These are phyloP conservation scores for Polydrusus pterygomalis DNA, from an alignment of 2,888 invertebrate species.

Conservation along the genomic window DNA sequence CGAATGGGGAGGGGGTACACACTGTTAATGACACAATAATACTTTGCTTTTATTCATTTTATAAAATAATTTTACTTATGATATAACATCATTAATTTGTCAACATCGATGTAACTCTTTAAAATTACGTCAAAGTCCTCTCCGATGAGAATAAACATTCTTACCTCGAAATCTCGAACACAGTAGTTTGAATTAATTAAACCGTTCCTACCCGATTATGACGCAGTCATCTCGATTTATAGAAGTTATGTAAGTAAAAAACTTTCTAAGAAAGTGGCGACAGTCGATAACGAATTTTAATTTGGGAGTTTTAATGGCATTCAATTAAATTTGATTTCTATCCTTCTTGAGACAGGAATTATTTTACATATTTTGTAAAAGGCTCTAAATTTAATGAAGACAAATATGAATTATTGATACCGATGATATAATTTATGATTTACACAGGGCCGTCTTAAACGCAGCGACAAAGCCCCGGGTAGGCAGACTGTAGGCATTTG, in stretches of 20 bases:
- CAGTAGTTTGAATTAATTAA: background rate
- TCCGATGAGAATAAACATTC: background rate
- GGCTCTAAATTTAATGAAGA: background rate
- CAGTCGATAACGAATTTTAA: conserved; percentile 6
- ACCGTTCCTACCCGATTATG: background rate
- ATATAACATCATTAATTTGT: too few relatives aligned
- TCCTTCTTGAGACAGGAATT: background rate
- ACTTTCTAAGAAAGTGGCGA: conserved; percentile 6
- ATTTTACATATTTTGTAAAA: conserved; percentile 16
- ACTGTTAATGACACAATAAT: too few relatives aligned
- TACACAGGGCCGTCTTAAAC: too few relatives aligned
- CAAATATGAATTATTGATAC: too few relatives aligned
- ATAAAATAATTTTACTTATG: too few relatives aligned
- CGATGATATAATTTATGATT: too few relatives aligned
- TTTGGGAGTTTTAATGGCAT: background rate
- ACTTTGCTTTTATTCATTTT: too few relatives aligned
- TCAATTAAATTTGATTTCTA: conserved; percentile 1
- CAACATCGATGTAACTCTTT: too few relatives aligned
- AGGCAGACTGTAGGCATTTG: too few relatives aligned
- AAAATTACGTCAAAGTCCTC: background rate
- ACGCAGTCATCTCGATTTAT: background rate
- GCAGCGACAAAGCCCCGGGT: too few relatives aligned
- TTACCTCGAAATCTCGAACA: too few relatives aligned
- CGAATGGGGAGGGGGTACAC: too few relatives aligned
- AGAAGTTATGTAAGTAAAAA: background rate